Evolutionary conservation across 2,888 invertebrate species (phyloP).

Genomic region (Artemia sinica): DNA sequence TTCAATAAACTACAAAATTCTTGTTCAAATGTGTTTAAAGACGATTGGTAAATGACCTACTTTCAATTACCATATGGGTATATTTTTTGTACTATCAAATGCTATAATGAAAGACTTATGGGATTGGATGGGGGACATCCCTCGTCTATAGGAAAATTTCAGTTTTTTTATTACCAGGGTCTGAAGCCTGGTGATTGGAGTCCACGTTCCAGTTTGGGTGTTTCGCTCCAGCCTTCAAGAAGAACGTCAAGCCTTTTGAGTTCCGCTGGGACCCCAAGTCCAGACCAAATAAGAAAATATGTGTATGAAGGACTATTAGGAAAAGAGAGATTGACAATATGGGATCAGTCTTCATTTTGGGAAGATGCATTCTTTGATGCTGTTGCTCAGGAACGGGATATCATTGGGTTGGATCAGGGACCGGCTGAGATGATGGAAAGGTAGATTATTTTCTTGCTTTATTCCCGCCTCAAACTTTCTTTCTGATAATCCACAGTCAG

Average conservation of each 20-base stretch:
- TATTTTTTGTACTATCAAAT: too few relatives aligned
- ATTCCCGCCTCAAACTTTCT: too few relatives aligned
- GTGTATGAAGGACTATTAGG: constrained; percentile 59
- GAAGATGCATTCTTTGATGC: constrained; percentile 97
- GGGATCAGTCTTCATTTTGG: constrained; percentile 99
- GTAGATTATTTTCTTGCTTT: constrained; percentile 28
- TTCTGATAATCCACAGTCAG: too few relatives aligned
- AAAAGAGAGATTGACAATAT: constrained; percentile 68
- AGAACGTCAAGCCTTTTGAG: constrained; percentile 42
- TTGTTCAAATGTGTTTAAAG: too few relatives aligned
- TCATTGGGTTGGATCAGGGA: constrained; percentile 99
- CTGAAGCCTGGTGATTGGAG: neutral
- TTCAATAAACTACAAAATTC: too few relatives aligned
- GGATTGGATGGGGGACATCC: too few relatives aligned
- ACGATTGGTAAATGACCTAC: too few relatives aligned
- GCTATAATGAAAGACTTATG: too few relatives aligned
- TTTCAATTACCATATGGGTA: too few relatives aligned
- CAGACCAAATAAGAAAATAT: constrained; percentile 73
- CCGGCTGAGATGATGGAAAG: constrained; percentile 98
- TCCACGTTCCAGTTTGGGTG: neutral
- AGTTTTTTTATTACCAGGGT: neutral
- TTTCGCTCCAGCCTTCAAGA: neutral
- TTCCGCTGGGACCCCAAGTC: constrained; percentile 63
- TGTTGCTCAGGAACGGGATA: constrained; percentile 88
- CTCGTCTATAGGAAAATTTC: too few relatives aligned